These are phyloP conservation scores for Aviceda subcristata DNA, from an alignment of 2,113 vertebrate genomes.

Conservation along the genomic window DNA sequence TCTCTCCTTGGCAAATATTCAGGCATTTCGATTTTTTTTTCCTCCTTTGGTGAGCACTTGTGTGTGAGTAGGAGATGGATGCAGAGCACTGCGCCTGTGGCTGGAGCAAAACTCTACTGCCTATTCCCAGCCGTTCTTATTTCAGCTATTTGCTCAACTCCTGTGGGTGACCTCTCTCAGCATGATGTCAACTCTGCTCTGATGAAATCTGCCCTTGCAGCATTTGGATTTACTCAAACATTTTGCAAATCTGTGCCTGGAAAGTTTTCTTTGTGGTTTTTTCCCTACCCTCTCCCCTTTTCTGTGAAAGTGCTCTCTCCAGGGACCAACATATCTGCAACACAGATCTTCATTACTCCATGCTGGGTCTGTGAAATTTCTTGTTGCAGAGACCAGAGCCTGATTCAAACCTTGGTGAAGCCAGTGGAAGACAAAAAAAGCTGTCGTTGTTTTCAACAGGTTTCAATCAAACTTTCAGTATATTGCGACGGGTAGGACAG, in stretches of 20 bases:
- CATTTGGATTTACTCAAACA: conserved; percentile 41
- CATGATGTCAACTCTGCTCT: conserved; percentile 22
- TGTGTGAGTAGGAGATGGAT: conserved; percentile 6
- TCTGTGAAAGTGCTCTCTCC: background rate
- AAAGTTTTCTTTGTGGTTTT: conserved; percentile 9
- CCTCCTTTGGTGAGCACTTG: background rate
- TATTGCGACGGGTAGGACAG: background rate
- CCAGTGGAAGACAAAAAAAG: background rate
- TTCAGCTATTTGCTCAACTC: conserved; percentile 50
- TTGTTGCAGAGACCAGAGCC: background rate
- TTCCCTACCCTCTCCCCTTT: background rate
- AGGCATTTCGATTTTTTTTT: background rate
- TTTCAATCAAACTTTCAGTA: background rate
- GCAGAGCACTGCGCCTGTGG: background rate
- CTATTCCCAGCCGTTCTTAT: background rate
- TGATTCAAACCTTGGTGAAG: background rate
- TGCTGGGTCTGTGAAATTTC: conserved; percentile 7
- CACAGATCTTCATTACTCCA: background rate
- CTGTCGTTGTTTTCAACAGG: background rate
- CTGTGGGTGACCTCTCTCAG: conserved; percentile 58
- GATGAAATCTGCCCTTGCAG: conserved; percentile 54
- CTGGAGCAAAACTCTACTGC: background rate
- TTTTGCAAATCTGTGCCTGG: conserved; percentile 46
- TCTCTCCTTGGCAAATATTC: conserved; percentile 34
- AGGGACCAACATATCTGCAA: background rate